Evolutionary conservation across 2,113 vertebrate genomes (phyloP), one percentile per base, ranked within the genome.

Genomic region (Fulmarus glacialis): DNA sequence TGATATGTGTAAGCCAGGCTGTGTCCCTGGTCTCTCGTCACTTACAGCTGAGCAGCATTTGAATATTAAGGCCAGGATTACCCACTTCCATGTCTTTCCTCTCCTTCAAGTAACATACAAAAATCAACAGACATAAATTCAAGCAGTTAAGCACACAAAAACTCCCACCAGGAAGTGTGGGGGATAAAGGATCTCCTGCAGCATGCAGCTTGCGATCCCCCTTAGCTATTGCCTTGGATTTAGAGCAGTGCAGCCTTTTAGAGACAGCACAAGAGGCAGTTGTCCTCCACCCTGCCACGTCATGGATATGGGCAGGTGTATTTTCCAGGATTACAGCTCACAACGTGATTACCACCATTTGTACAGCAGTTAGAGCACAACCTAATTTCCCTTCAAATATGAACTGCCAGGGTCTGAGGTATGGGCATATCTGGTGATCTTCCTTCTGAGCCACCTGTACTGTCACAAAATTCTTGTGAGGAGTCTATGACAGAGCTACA

Each of bases 1-100:
- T 50, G 53, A 3, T 36, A 10, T 6, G 32, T 30, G 29, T 59
- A 36, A 77, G n/a, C 21, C 45, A n/a, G 40, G 29, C 26, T 58
- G 43, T 0, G 2, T 40, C 48, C 42, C 42, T 45, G 23, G 10
- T 38, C 21, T 40, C 55, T 45, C 3, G 0, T 40, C 32, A 3
- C 26, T 50, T 36, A 43, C 21, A 50, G 47, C 47, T 53, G 36
- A 47, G 53, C 67, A 82, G 7, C 15, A 12, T 38, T 43, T 14
- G 15, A 17, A 7, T 30, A 13, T 27, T 58, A 55, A 55, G 74
- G 27, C 38, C 55, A 24, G 23, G 12, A 32, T 82, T 48, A 60
- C 17, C 42, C 40, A 53, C 12, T 47, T 59, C 30, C 11, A 12
- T 4, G 12, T 38, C 73, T 36, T 75, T 43, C 11, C 27, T 55